Base-by-base conservation (phyloP, 2,888 invertebrate genomes). In the Vandiemenella viatica region DNA sequence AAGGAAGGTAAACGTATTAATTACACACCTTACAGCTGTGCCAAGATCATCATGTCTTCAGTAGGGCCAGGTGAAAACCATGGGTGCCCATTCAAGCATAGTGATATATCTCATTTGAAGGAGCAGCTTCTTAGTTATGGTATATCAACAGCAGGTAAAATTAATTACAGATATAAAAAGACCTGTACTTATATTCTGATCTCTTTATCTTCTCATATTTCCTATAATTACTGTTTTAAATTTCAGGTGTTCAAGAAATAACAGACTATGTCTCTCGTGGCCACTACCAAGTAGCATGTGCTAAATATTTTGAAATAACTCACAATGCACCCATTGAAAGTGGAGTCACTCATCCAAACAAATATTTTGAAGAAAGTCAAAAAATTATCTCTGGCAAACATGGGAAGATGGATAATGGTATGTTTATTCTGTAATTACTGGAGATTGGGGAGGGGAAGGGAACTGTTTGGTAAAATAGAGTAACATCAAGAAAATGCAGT, bases 81-180 rank as follows among this genome's bases (percentile, higher is more conserved):
- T 65, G 97, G 96, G 1, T 98, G 97, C 65, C 96, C 97, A 1
- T 98, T 84, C 63, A 82, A 77, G 60, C 83, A 88, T 59, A 80
- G 78, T 66, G 92, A 93, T 67, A 63, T 69, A 5, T 69, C 73
- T 13, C 69, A 77, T 18, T 70, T 97, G 21, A 81, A 79, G 60
- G 77, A 81, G 56, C 84, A 77, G 64, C 67, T 96, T 8, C 68
- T 72, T 37, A 76, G 75, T 37, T 77, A 77, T 62, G 82, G 81
- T 17, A 64, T 84, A 43, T 72, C 77, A 19, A 58, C 72, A 18
- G 69, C 75, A 66, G 77, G 80, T 80, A 68, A 60, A 58, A 51
- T 32, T n/a, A n/a, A n/a, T n/a, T n/a, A n/a, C n/a, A n/a, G n/a
- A n/a, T n/a, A n/a, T n/a, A n/a, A n/a, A n/a, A n/a, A n/a, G n/a